Conservation (phyloP, 2,888 invertebrate species). For the Junonia oenone region DNA sequence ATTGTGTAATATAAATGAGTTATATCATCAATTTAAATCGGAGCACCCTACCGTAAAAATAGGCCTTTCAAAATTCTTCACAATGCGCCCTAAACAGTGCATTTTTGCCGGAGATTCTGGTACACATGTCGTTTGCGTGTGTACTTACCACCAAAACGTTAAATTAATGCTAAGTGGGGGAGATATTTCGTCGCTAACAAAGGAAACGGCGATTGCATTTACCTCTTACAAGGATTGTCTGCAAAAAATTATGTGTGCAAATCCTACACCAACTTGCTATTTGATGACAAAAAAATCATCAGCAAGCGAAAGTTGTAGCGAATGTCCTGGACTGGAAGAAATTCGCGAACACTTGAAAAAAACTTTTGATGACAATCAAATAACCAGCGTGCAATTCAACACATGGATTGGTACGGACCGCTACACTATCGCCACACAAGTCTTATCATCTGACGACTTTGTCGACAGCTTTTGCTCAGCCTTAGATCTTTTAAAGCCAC, state of each 20-base stretch:
- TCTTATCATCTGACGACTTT: conserved; percentile 25
- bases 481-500: conserved; percentile 23
- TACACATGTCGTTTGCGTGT: conserved; percentile 21
- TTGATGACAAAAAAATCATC: background rate
- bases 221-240: conserved; percentile 26
- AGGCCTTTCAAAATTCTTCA: conserved; percentile 29
- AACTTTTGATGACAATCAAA: conserved; percentile 25
- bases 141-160: background rate
- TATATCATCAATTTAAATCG: conserved; percentile 26
- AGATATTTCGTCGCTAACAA: background rate
- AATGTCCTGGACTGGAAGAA: conserved; percentile 21
- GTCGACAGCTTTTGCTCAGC: conserved; percentile 21
- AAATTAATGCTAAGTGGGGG: conserved; percentile 24
- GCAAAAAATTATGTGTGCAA: conserved; percentile 27
- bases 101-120: conserved; percentile 29
- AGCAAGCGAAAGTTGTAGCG: conserved; percentile 21
- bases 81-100: conserved; percentile 29
- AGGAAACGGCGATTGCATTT: conserved; percentile 15
- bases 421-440: conserved; percentile 16
- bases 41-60: conserved; percentile 17
- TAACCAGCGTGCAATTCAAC: conserved; percentile 25
- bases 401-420: conserved; percentile 13
- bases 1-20: conserved; percentile 21
- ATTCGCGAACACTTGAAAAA: conserved; percentile 29
- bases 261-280: conserved; percentile 27